Conservation (phyloP, 2,888 invertebrate species). For the Carabus problematicus region DNA sequence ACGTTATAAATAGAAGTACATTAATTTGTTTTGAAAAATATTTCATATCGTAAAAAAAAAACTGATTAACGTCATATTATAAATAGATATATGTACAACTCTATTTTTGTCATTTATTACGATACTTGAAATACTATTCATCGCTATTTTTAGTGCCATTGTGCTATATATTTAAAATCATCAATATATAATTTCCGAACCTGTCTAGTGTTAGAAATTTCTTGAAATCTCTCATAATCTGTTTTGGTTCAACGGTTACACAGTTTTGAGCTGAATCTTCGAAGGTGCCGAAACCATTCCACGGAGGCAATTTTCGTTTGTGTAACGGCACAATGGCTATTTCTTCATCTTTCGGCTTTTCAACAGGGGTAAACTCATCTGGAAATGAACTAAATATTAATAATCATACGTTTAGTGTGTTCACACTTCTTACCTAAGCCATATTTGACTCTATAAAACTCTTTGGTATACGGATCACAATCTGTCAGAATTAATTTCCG, state of each 20-base stretch:
- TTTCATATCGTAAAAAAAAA: too few species aligned
- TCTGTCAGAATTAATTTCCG: constrained; percentile 80
- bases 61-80: too few species aligned
- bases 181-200: constrained; percentile 54
- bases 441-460: constrained; percentile 79
- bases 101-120: too few species aligned
- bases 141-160: too few species aligned
- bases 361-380: constrained; percentile 71
- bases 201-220: constrained; percentile 83
- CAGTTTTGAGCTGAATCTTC: constrained; percentile 92
- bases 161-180: too few species aligned
- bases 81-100: too few species aligned
- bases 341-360: constrained; percentile 59
- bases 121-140: too few species aligned
- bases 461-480: constrained; percentile 85
- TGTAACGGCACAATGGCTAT: constrained; percentile 52
- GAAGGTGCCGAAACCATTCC: constrained; percentile 89
- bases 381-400: constrained; percentile 48
- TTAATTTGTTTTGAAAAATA: too few species aligned
- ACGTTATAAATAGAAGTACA: too few species aligned
- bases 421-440: constrained; percentile 62
- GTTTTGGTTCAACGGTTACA: constrained; percentile 77
- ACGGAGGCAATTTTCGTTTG: constrained; percentile 75
- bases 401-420: too few species aligned
- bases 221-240: constrained; percentile 78